Evolutionary conservation across 2,113 vertebrate species (phyloP).

Genomic region (Enhydra lutris): DNA sequence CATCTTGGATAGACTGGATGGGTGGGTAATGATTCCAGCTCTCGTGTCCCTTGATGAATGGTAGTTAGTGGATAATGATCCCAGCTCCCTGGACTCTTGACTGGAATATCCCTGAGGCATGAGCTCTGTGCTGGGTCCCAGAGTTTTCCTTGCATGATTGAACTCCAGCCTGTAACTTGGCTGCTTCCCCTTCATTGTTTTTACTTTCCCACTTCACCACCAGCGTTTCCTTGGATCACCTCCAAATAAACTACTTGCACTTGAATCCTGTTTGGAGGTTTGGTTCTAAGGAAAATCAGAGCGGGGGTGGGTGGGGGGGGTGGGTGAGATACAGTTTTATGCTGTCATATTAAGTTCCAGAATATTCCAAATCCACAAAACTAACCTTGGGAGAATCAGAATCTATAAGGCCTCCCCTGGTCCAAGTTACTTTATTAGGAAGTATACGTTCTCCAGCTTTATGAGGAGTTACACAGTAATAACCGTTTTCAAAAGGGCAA

Average conservation of each 20-base stretch:
- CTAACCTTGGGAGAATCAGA: background rate
- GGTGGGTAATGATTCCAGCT: background rate
- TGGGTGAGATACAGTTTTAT: background rate
- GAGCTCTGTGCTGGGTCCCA: background rate
- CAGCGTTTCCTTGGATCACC: background rate
- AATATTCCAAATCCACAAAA: background rate
- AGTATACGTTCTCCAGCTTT: background rate
- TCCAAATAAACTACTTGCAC: background rate
- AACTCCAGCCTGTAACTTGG: background rate
- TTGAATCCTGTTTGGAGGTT: background rate
- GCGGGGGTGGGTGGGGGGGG: background rate
- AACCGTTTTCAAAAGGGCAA: constrained; percentile 25
- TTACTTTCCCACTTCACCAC: background rate
- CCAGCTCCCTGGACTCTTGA: background rate
- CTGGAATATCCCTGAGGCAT: background rate
- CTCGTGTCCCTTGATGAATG: background rate
- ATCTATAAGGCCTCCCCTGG: background rate
- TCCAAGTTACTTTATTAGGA: background rate
- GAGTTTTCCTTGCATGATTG: background rate
- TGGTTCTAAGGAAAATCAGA: constrained; percentile 14
- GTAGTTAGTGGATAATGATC: background rate
- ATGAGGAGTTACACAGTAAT: background rate
- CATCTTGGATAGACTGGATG: background rate
- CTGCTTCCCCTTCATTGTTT: background rate
- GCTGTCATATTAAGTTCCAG: background rate